These are phyloP conservation scores for Drosophila hawaiiensis DNA, from an alignment of 2,888 invertebrate species.

Conservation along the genomic window DNA sequence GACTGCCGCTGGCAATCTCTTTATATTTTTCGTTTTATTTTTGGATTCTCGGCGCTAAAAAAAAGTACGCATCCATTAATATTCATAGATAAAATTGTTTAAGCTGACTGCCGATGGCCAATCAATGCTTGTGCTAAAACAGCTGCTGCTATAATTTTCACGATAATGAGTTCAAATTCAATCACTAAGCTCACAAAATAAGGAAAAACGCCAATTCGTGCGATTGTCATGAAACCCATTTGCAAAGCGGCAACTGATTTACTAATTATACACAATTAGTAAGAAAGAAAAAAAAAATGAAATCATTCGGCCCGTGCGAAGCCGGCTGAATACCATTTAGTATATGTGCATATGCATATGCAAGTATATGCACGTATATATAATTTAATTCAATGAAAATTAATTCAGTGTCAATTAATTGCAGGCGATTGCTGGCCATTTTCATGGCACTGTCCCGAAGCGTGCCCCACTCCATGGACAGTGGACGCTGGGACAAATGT, in stretches of 20 bases:
- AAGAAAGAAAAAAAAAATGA: neutral
- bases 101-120: neutral
- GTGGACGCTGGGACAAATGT: constrained; percentile 10
- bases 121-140: neutral
- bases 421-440: constrained; percentile 45
- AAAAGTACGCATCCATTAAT: constrained; percentile 17
- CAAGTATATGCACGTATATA: constrained; percentile 10
- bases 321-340: neutral
- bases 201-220: neutral
- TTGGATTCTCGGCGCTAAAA: constrained; percentile 14
- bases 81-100: neutral
- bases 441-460: constrained; percentile 22
- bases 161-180: neutral
- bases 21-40: constrained; percentile 16
- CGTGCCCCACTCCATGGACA: neutral
- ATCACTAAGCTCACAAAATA: neutral
- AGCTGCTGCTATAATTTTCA: neutral
- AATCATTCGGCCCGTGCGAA: neutral
- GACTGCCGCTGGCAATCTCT: constrained; percentile 11
- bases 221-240: neutral
- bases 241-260: neutral
- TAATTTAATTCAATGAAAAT: constrained; percentile 66
- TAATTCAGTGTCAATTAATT: constrained; percentile 72
- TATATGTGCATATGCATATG: neutral
- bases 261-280: neutral